A percentile compares a stretch with the other conserved stretches of the same genome.
Conservation (phyloP, 2,113 vertebrate genomes). For the Balaeniceps rex region DNA sequence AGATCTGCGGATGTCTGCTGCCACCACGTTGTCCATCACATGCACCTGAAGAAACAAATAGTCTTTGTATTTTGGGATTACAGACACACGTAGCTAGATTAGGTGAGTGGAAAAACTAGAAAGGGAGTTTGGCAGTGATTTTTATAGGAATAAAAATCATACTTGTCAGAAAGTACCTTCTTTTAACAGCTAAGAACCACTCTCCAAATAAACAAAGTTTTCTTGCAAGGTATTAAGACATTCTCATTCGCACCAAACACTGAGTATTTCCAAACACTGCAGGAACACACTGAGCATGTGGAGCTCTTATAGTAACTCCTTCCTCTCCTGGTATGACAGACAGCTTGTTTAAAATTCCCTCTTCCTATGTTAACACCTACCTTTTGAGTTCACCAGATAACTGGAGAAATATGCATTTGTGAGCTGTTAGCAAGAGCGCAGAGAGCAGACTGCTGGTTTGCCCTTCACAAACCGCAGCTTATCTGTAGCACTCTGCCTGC, state of each 20-base stretch:
- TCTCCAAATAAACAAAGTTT: not conserved
- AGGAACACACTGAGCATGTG: not conserved
- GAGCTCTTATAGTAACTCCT: not conserved
- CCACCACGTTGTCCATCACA: not conserved
- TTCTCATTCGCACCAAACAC: not conserved
- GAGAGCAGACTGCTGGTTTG: not conserved
- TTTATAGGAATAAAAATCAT: not conserved
- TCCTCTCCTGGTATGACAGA: not conserved
- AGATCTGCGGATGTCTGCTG: not conserved
- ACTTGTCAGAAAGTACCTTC: not conserved
- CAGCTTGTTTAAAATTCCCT: not conserved
- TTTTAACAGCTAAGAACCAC: not conserved
- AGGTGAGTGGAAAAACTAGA: not conserved
- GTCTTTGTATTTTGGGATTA: not conserved
- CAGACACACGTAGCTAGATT: not conserved
- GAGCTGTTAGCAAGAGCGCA: not conserved
- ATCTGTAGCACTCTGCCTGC: not conserved
- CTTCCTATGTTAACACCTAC: not conserved
- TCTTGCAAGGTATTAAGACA: not conserved
- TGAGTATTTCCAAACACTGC: not conserved
- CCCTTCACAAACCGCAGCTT: not conserved
- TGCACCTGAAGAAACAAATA: not conserved
- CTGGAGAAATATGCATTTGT: rapidly evolving
- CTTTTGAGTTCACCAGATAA: not conserved
- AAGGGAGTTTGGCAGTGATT: not conserved